phyloP scores from a whole-genome alignment of 1,140 invertebrate species.

The Reticulitermes speratus region DNA sequence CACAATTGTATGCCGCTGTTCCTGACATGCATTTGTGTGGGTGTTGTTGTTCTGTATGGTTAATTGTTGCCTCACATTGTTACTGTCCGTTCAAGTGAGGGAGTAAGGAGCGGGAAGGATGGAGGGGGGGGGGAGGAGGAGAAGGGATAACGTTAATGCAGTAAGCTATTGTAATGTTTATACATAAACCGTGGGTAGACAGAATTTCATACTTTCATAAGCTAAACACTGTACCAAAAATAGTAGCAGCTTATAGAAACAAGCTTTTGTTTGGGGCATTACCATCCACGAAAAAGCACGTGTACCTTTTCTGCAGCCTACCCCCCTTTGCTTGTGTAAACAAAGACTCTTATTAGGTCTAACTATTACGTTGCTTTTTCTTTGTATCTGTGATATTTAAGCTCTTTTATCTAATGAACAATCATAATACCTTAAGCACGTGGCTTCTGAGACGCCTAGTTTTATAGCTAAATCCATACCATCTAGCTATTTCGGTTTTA shows the following conservation, averaged over 20 bases:
- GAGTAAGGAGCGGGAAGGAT: too few species aligned
- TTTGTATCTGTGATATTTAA: background rate
- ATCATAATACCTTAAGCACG: background rate
- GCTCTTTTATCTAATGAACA: background rate
- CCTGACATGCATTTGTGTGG: background rate
- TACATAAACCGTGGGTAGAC: background rate
- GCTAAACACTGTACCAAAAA: background rate
- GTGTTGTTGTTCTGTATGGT: background rate
- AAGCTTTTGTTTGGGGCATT: background rate
- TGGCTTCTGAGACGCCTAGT: background rate
- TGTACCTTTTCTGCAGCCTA: background rate
- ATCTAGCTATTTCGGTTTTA: background rate
- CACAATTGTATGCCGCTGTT: background rate
- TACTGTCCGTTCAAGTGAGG: background rate
- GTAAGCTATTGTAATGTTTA: slow-evolving; percentile 1
- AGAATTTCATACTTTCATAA: background rate
- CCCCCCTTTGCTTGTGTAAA: background rate
- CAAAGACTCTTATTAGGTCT: background rate
- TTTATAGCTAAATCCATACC: background rate
- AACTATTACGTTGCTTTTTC: background rate
- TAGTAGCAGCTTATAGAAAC: background rate
- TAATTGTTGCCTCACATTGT: background rate
- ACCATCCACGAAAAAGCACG: background rate
- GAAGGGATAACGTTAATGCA: background rate
- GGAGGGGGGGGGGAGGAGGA: background rate